phyloP scores from a whole-genome alignment of 2,888 invertebrate genomes.

The Willowsia nigromaculata region DNA sequence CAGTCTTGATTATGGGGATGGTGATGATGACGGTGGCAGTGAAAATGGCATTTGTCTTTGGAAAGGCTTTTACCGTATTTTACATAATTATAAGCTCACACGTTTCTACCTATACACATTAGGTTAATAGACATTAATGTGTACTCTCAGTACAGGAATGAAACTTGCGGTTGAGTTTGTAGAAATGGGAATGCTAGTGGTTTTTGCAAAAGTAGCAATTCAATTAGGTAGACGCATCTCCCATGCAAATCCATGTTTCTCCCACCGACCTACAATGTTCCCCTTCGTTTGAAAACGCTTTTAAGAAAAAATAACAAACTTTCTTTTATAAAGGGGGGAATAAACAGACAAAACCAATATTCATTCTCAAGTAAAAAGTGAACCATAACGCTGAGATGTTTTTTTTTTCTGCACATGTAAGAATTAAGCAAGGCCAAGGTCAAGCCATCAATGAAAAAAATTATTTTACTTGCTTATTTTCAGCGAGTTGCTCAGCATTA shows the following conservation, averaged over 20 bases:
- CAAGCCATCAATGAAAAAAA: background rate
- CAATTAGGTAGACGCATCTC: too few species aligned
- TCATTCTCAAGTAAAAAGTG: background rate
- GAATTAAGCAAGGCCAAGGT: constrained; percentile 31
- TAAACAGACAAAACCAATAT: background rate
- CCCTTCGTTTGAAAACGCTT: background rate
- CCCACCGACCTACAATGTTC: too few species aligned
- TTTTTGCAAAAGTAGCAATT: too few species aligned
- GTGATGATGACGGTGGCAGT: background rate
- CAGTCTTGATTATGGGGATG: background rate
- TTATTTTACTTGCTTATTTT: background rate
- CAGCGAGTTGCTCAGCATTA: background rate
- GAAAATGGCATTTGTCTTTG: constrained; percentile 14
- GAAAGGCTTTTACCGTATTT: background rate
- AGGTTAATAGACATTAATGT: background rate
- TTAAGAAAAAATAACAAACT: background rate
- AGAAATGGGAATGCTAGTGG: too few species aligned
- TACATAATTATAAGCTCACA: too few species aligned
- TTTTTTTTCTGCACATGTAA: background rate
- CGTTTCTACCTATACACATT: background rate
- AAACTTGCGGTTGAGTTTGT: too few species aligned
- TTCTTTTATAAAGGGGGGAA: background rate
- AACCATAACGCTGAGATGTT: background rate
- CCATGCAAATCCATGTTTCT: too few species aligned
- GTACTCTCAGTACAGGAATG: background rate